phyloP scores from a whole-genome alignment of 30 jellyfish, hydroid and myxozoan species.

The Aurelia sp. region DNA sequence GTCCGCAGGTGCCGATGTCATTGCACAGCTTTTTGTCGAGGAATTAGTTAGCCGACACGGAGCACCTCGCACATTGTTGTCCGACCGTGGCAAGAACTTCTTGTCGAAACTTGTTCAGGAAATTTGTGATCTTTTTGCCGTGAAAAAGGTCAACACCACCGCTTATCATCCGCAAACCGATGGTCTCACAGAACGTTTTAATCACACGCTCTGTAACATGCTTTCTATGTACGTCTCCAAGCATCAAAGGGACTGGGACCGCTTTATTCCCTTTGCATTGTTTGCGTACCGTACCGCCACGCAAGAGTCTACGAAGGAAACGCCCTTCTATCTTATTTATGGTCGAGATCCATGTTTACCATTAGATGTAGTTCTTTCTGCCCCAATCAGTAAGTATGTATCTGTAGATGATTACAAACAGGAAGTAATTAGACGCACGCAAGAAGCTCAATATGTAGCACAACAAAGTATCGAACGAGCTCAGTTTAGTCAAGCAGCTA shows the following conservation, averaged over 20 bases:
- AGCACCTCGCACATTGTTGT: constrained; percentile 60
- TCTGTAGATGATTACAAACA: constrained; percentile 61
- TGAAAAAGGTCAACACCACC: constrained; percentile 46
- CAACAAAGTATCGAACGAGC: constrained; percentile 64
- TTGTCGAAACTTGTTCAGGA: constrained; percentile 57
- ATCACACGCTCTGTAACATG: constrained; percentile 49
- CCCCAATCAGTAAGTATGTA: constrained; percentile 57
- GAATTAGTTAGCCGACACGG: constrained; percentile 58
- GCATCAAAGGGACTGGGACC: constrained; percentile 82
- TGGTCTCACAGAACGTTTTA: constrained; percentile 64
- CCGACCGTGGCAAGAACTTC: constrained; percentile 69
- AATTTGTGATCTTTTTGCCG: constrained; percentile 55
- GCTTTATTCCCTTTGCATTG: constrained; percentile 53
- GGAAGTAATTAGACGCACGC: constrained; percentile 25
- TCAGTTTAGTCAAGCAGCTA: constrained; percentile 26
- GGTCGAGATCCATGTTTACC: constrained; percentile 39
- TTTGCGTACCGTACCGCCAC: constrained; percentile 59
- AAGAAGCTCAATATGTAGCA: constrained; percentile 63
- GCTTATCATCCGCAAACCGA: constrained; percentile 73
- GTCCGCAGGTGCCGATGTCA: constrained; percentile 39
- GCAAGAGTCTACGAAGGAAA: constrained; percentile 79
- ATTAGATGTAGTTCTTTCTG: constrained; percentile 49
- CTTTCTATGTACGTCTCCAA: constrained; percentile 43
- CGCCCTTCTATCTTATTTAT: constrained; percentile 74
- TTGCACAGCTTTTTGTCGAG: constrained; percentile 66